Conservation (phyloP, 2,888 invertebrate species). For the Tetropium fuscum region DNA sequence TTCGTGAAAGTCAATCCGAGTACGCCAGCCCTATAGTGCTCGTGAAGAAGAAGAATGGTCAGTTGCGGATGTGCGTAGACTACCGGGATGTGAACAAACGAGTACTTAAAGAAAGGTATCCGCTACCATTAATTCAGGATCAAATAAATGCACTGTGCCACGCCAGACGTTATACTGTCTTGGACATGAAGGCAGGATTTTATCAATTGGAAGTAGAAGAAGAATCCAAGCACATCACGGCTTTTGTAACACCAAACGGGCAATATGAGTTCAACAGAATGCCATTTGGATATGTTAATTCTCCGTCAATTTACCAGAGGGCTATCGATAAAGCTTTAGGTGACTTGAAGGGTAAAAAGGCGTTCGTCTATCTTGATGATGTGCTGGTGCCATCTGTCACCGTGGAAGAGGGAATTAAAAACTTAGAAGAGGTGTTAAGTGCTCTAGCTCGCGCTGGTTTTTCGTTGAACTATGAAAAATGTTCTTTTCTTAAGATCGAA, state of each 20-base stretch:
- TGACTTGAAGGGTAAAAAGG: neutral
- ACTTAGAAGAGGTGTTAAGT: neutral
- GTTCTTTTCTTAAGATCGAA: conserved; percentile 31
- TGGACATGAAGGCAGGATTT: neutral
- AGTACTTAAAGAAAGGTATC: too few species aligned
- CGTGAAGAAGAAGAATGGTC: too few species aligned
- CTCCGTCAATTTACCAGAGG: neutral
- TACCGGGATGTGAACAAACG: too few species aligned
- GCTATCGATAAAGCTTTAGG: neutral
- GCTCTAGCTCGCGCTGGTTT: neutral
- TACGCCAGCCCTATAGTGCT: too few species aligned
- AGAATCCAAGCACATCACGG: neutral
- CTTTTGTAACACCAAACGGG: neutral
- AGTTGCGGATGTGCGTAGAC: too few species aligned
- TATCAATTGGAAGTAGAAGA: neutral
- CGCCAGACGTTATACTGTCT: too few species aligned
- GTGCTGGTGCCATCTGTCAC: neutral
- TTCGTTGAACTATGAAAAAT: conserved; percentile 32
- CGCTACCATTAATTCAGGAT: too few species aligned
- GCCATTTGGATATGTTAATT: neutral
- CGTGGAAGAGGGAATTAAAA: neutral
- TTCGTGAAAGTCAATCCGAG: too few species aligned
- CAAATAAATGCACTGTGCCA: too few species aligned
- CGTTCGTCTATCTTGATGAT: neutral
- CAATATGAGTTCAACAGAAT: neutral